Percentiles rank a stretch among this genome's conserved stretches.
Evolutionary conservation across 2,113 vertebrate species (phyloP).

Genomic region (Paratilapia polleni): DNA sequence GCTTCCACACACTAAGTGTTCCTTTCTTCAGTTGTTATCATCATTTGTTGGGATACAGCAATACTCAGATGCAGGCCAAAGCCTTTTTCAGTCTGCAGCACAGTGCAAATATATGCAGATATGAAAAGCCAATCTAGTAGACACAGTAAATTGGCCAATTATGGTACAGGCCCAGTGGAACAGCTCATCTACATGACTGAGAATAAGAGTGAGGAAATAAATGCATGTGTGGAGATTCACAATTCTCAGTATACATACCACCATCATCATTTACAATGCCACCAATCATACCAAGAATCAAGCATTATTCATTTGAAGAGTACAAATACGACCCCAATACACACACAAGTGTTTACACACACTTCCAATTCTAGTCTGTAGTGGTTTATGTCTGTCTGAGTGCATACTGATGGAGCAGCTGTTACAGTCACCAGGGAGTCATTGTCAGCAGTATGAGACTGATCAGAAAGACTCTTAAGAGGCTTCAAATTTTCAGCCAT

Average conservation of each 20-base stretch:
- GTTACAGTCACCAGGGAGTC: slow-evolving; percentile 40
- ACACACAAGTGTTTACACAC: background rate
- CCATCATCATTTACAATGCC: background rate
- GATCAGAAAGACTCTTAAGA: slow-evolving; percentile 40
- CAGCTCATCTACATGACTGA: slow-evolving; percentile 12
- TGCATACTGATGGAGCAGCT: slow-evolving; percentile 55
- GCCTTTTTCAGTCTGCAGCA: background rate
- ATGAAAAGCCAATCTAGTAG: slow-evolving; percentile 12
- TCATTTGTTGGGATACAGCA: background rate
- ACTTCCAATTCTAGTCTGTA: background rate
- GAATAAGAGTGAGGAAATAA: slow-evolving; percentile 8
- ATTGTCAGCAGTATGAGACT: slow-evolving; percentile 40
- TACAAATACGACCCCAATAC: background rate
- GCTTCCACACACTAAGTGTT: slow-evolving; percentile 9
- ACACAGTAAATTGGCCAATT: slow-evolving; percentile 55
- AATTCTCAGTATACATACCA: background rate
- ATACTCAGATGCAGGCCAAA: background rate
- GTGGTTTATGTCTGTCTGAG: slow-evolving; percentile 35
- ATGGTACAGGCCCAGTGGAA: slow-evolving; percentile 13
- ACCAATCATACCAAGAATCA: slow-evolving; percentile 18
- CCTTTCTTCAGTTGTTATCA: background rate
- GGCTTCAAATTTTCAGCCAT: slow-evolving; percentile 7
- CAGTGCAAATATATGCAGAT: slow-evolving; percentile 15
- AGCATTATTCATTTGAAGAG: slow-evolving; percentile 1
- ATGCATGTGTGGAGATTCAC: background rate